A percentile compares a stretch with the other conserved stretches of the same genome.
Evolutionary conservation across 2,797 vertebrate species (phyloP).

Genomic region (Sebastes goodei): DNA sequence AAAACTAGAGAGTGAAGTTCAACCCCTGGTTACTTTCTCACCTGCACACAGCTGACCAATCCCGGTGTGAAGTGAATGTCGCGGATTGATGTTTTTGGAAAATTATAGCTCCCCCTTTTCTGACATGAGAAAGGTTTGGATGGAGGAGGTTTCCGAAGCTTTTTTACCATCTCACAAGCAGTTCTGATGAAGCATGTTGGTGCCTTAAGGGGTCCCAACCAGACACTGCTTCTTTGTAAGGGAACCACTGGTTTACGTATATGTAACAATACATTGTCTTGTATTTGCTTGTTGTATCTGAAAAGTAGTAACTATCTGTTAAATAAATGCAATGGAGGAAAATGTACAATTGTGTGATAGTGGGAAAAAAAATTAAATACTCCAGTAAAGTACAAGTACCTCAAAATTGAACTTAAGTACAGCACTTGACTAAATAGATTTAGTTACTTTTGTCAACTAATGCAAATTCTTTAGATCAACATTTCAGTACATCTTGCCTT

Average conservation of each 20-base stretch:
- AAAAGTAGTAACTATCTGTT: background rate
- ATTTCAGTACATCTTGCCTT: background rate
- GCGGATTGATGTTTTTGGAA: too few relatives aligned
- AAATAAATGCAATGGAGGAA: background rate
- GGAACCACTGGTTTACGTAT: background rate
- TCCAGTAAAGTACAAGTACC: background rate
- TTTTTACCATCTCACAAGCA: background rate
- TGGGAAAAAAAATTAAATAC: background rate
- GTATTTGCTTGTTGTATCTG: background rate
- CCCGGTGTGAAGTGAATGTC: too few relatives aligned
- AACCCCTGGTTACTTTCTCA: too few relatives aligned
- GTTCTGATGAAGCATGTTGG: background rate
- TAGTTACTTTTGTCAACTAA: background rate
- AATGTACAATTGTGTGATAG: background rate
- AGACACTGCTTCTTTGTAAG: background rate
- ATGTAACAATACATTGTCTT: background rate
- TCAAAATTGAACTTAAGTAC: background rate
- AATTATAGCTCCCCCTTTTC: background rate
- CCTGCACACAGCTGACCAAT: too few relatives aligned
- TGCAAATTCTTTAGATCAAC: background rate
- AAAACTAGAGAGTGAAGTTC: too few relatives aligned
- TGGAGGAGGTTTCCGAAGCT: background rate
- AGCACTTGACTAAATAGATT: background rate
- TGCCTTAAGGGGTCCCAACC: background rate
- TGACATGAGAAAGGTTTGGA: background rate